Base-by-base conservation (phyloP, 2,888 invertebrate genomes). In the Plutella xylostella region DNA sequence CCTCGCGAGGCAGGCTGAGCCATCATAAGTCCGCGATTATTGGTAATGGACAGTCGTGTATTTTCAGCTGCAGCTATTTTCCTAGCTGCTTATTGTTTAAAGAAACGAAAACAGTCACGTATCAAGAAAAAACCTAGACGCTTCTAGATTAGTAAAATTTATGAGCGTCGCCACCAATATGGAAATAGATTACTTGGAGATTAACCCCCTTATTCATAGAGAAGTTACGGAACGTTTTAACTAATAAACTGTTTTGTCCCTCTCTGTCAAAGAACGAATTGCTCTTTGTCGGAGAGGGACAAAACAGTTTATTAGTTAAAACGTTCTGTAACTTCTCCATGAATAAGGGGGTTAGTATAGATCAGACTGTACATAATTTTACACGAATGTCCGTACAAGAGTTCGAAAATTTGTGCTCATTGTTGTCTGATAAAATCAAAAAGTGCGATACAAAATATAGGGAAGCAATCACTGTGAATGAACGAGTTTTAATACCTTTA, bases 41-140 rank as follows among this genome's bases (percentile, higher is more conserved):
- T 51, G 48, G 50, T 35, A 47, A 50, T 52, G 50, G 52, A 51
- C 50, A 53, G 51, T 52, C 48, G 50, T 50, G 51, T 54, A 50
- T 48, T 54, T 51, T 49, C 48, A 48, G 50, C 51, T 49, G 51
- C 51, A 51, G 53, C 51, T 53, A 51, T 49, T 51, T 53, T 52
- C 45, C 49, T 50, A 52, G 51, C 45, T 48, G 49, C 49, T 46
- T 46, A 46, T 39, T 49, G 48, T 46, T 48, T 46, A 46, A 42
- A 30, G 28, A 51, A 50, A 53, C 39, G 51, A 49, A 53, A 47
- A 51, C 50, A 51, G 47, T 47, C 48, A 51, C 48, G 47, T 49
- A 43, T 46, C 42, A 53, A 51, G 49, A 50, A 50, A 50, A 50
- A 47, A 48, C 47, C 50, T 47, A 52, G 48, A 49, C 50, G 48